phyloP scores from a whole-genome alignment of 2,113 vertebrate species.

The Buteo buteo region DNA sequence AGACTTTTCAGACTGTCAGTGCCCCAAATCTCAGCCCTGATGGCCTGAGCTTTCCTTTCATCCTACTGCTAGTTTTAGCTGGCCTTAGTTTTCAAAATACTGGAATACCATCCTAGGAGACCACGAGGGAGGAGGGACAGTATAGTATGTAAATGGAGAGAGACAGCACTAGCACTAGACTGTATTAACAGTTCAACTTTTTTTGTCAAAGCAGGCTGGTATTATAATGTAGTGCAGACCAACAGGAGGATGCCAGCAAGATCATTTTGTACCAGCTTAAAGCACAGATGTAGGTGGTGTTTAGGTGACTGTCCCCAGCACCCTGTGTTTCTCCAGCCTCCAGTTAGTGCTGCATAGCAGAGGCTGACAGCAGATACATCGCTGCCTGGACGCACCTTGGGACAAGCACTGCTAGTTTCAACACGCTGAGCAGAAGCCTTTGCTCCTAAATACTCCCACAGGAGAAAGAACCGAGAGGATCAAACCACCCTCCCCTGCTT shows the following conservation, averaged over 20 bases:
- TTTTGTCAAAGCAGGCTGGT: neutral
- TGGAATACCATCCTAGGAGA: neutral
- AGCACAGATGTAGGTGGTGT: neutral
- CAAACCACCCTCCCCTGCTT: fast-evolving
- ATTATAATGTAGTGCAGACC: fast-evolving
- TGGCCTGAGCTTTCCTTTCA: neutral
- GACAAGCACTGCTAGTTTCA: neutral
- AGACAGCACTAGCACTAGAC: neutral
- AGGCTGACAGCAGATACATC: neutral
- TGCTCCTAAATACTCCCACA: neutral
- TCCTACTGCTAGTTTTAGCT: neutral
- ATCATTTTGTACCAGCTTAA: fast-evolving
- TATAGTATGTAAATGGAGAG: fast-evolving
- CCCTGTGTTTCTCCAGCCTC: neutral
- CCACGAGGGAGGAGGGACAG: fast-evolving
- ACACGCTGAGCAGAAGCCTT: neutral
- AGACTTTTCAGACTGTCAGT: neutral
- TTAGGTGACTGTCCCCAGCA: neutral
- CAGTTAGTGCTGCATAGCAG: neutral
- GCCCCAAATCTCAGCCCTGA: neutral
- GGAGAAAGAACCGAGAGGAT: neutral
- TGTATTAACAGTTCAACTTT: neutral
- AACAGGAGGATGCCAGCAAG: neutral
- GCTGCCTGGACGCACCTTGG: fast-evolving
- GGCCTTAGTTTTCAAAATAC: neutral